Percentiles rank a stretch among this genome's conserved stretches.
Conservation (phyloP, 2,113 vertebrate species). For the Lepidothrix coronata region DNA sequence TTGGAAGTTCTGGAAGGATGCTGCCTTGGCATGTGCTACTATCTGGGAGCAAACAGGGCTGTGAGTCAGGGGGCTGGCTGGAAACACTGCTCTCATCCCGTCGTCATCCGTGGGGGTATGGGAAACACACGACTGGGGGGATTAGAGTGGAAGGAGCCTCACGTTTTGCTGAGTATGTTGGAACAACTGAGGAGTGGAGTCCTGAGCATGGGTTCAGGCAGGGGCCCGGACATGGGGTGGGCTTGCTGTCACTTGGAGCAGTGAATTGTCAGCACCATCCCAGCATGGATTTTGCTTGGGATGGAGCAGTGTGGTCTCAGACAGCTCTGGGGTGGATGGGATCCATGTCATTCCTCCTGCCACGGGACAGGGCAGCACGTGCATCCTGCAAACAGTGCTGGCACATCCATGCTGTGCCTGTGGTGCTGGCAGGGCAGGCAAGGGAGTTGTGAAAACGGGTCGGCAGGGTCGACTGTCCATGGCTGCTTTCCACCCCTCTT, state of each 20-base stretch:
- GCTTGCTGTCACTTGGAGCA: background rate
- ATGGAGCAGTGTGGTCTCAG: background rate
- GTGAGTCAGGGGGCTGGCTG: background rate
- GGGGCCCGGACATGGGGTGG: rapidly evolving
- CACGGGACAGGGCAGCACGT: background rate
- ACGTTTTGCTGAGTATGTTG: background rate
- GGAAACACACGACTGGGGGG: background rate
- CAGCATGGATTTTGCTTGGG: background rate
- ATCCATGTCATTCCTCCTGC: background rate
- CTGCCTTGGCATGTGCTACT: background rate
- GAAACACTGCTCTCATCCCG: slow-evolving; percentile 21
- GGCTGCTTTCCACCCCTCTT: background rate
- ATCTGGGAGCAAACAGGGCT: background rate
- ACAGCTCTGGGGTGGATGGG: background rate
- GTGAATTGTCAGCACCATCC: background rate
- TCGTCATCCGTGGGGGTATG: background rate
- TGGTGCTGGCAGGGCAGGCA: background rate
- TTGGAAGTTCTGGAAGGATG: background rate
- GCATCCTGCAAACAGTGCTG: background rate
- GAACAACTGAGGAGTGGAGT: background rate
- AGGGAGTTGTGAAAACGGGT: background rate
- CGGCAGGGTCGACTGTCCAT: rapidly evolving
- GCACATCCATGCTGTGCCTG: rapidly evolving
- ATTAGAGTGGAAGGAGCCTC: background rate
- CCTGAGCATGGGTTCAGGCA: background rate